A percentile compares a stretch with the other conserved stretches of the same genome.
phyloP scores from a whole-genome alignment of 2,113 vertebrate genomes.

The Struthidea cinerea region DNA sequence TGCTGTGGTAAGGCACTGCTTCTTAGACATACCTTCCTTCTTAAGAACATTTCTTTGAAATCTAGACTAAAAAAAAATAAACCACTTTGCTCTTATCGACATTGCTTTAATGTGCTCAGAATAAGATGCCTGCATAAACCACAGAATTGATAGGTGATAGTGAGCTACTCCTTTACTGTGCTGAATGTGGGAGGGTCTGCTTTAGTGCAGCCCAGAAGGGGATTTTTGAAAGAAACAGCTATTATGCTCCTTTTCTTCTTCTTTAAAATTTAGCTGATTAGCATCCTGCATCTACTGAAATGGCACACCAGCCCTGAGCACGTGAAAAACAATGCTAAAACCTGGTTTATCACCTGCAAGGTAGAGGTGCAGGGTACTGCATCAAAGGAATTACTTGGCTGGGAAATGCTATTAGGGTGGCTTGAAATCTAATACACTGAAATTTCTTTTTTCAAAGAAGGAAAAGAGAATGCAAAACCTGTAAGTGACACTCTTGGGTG shows the following conservation, averaged over 20 bases:
- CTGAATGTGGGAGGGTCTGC: neutral
- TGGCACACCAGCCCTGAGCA: neutral
- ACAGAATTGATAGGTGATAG: neutral
- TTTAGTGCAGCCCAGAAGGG: neutral
- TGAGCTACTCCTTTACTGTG: neutral
- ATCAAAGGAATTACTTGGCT: neutral
- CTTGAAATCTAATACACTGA: neutral
- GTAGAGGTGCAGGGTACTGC: neutral
- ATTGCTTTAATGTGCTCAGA: conserved; percentile 32
- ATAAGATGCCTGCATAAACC: neutral
- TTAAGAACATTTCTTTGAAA: conserved; percentile 45
- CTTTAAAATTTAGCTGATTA: neutral
- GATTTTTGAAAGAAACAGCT: conserved; percentile 11
- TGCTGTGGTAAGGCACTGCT: neutral
- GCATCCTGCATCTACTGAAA: neutral
- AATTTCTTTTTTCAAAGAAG: neutral
- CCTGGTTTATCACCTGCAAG: neutral
- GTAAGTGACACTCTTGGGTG: neutral
- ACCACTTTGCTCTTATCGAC: conserved; percentile 32
- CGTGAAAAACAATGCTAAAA: neutral
- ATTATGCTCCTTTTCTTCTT: neutral
- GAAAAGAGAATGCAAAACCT: neutral
- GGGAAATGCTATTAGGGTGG: neutral
- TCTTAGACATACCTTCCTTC: conserved; percentile 1
- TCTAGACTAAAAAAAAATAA: conserved; percentile 11